These are phyloP conservation scores for Hirudo medicinalis DNA, from an alignment of 1,140 invertebrate species.

Conservation along the genomic window DNA sequence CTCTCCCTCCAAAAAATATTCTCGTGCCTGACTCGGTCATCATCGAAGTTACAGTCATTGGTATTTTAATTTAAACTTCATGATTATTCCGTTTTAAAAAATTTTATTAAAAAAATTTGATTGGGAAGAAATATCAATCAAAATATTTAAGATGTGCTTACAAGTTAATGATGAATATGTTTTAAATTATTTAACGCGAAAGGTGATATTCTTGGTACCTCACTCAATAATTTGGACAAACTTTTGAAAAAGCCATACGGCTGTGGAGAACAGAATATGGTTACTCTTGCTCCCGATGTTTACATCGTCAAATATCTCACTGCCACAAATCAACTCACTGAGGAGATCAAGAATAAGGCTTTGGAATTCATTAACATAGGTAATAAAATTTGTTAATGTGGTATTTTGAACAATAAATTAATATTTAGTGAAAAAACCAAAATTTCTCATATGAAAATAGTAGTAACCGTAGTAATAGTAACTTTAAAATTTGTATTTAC, in stretches of 20 bases:
- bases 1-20: background rate
- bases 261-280: conserved; percentile 88
- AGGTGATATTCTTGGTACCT: conserved; percentile 37
- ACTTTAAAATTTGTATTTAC: too few relatives aligned
- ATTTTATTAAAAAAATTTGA: too few relatives aligned
- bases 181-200: too few relatives aligned
- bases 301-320: conserved; percentile 66
- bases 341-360: conserved; percentile 55
- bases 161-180: background rate
- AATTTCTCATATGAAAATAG: too few relatives aligned
- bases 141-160: too few relatives aligned
- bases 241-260: conserved; percentile 69
- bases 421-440: too few relatives aligned
- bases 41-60: conserved; percentile 16
- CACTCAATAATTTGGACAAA: conserved; percentile 38
- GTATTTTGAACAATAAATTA: too few relatives aligned
- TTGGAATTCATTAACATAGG: conserved; percentile 58
- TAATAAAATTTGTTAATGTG: too few relatives aligned
- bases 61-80: background rate
- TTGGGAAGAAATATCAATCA: background rate
- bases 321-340: conserved; percentile 48
- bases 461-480: too few relatives aligned
- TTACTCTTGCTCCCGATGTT: conserved; percentile 79
- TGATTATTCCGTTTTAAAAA: background rate
- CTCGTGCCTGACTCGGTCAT: conserved; percentile 10